A percentile compares a stretch with the other conserved stretches of the same genome.
Evolutionary conservation across 1,140 invertebrate species (phyloP).

Genomic region (Orussus abietinus): DNA sequence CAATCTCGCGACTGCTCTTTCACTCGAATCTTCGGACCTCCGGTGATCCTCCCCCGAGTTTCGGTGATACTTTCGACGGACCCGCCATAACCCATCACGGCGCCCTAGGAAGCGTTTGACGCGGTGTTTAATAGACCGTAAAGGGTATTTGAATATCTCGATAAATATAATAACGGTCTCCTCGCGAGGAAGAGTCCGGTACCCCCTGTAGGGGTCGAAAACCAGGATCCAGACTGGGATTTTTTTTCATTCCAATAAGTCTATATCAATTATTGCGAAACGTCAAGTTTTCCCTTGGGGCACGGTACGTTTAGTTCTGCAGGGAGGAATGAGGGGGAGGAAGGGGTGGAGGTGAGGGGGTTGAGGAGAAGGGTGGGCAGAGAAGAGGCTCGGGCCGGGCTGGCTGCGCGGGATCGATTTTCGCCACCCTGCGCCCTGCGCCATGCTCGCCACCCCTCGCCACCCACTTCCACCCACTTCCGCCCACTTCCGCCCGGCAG

Average conservation of each 20-base stretch:
- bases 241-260: no score
- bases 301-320: conserved; percentile 1
- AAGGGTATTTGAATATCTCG: conserved; percentile 50
- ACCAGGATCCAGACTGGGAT: no score
- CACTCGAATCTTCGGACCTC: conserved; percentile 29
- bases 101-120: conserved; percentile 38
- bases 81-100: conserved; percentile 26
- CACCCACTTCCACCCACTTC: conserved; percentile 22
- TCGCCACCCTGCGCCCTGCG: conserved; percentile 15
- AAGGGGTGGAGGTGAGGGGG: conserved; percentile 6
- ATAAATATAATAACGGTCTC: conserved; percentile 52
- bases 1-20: conserved; percentile 35
- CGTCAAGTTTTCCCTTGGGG: conserved; percentile 1
- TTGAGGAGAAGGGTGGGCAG: no score
- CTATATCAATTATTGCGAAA: no score
- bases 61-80: conserved; percentile 9
- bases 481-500: conserved; percentile 20
- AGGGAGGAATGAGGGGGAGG: not conserved
- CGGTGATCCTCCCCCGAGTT: conserved; percentile 14
- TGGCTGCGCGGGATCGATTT: conserved; percentile 31
- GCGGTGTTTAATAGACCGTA: conserved; percentile 52
- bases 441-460: conserved; percentile 22
- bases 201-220: no score
- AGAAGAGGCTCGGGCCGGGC: conserved; percentile 16
- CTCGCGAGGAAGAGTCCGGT: conserved; percentile 28